Evolutionary conservation across 2,113 vertebrate genomes (phyloP), one percentile per base, ranked within the genome.

Genomic region (Chroicocephalus ridibundus): DNA sequence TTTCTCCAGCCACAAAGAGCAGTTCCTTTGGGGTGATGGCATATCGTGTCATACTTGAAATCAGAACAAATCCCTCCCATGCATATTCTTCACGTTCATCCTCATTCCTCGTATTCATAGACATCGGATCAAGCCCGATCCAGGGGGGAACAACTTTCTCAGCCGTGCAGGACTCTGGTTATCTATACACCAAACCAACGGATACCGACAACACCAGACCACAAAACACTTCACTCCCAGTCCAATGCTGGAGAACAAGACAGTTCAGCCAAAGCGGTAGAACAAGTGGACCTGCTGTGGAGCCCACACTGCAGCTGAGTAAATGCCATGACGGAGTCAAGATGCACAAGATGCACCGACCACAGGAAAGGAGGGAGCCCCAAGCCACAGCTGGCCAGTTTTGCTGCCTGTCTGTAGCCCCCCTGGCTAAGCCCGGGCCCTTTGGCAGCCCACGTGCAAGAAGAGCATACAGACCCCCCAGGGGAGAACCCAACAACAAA

Each of bases 191-290:
- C 40, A 32, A 18, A 34, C 4, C 49, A 57, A 62, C 58, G 46
- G 25, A 32, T 8, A 18, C 13, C 3, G 1, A 34, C n/a, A 78
- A 2, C 32, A 11, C 8, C 1, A 1, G 15, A 7, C 11, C 34
- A 42, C 31, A 65, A 68, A 77, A 47, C 24, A 3, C 15, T 31
- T 36, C 47, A 70, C 6, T 6, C 20, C 6, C 42, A 65, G 22
- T 7, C 47, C 13, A 52, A 1, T 21, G 9, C 26, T 19, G n/a
- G 42, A 72, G n/a, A 38, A 47, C 25, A n/a, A 25, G 57, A 21
- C 10, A 34, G 31, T 32, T 24, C 66, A 82, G 32, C n/a, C 57
- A 46, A 58, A n/a, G 7, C 7, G 26, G 51, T 10, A 52, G 69
- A 61, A 22, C 6, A 55, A 34, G 9, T 46, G 22, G 60, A 36